Evolutionary conservation across 1,140 invertebrate genomes (phyloP), one percentile per base, ranked within the genome.

Genomic region (Drepana arcuata): DNA sequence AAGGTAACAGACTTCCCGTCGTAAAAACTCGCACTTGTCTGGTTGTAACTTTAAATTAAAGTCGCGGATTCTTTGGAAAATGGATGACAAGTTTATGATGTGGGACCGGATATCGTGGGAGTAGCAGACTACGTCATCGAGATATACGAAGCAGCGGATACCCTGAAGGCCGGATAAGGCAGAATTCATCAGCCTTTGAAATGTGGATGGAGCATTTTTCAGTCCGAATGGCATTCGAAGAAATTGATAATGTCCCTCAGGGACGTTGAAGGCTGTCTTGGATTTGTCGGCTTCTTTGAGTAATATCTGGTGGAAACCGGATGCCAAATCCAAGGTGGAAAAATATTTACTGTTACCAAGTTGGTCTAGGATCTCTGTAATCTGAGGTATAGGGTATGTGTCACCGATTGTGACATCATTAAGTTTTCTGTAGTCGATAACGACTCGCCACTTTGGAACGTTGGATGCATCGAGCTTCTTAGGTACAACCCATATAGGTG

Each of bases 311-410:
- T 70, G 59, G 46, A 73, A 73, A 14, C 63, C 61, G 9, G 45
- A 49, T 3, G 61, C 58, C 12, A 71, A 34, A 34, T 69, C 63
- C 36, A 73, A 15, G 2, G 55, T 67, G 6, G 50, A 58, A 25
- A 71, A 68, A 34, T 68, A 68, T 28, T 48, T 31, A 13, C 45
- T 46, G 30, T 54, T 48, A 25, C 63, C 61, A 43, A 70, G 34
- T 41, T 60, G 50, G 13, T 69, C 63, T 14, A 73, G 31, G 10
- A 70, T 64, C 25, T 57, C 49, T 0, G 74, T 72, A 2, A 86
- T 85, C n/a, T 77, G 60, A 2, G 86, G 86, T 10, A 87, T 41
- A 2, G 85, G 87, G 50, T 72, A 87, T 9, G 47, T 48, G 37
- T 88, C 85, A 7, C 45, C 45, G 14, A 64, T 27, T 7, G 71